These are phyloP conservation scores for Baronia brevicornis DNA, from an alignment of 2,888 invertebrate genomes.

Conservation along the genomic window DNA sequence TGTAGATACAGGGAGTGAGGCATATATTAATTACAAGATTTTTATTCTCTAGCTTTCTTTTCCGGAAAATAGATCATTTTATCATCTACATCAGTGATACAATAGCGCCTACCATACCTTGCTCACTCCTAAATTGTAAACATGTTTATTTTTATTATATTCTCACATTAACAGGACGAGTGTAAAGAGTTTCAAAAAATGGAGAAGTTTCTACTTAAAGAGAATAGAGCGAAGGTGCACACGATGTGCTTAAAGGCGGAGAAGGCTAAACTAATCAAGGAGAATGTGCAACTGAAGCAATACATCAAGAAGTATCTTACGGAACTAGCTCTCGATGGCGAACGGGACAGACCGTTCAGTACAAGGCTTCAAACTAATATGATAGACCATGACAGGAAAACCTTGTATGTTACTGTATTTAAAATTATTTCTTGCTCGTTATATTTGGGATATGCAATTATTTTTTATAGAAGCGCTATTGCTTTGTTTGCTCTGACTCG, in stretches of 20 bases:
- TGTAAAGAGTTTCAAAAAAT: conserved; percentile 75
- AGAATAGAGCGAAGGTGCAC: conserved; percentile 59
- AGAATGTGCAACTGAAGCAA: conserved; percentile 78
- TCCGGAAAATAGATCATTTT: no score
- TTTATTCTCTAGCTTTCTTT: no score
- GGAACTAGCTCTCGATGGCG: conserved; percentile 68
- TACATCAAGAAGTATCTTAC: conserved; percentile 78
- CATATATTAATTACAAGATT: no score
- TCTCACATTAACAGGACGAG: conserved; percentile 41
- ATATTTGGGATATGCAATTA: background rate
- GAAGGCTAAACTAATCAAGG: conserved; percentile 62
- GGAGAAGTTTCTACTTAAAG: conserved; percentile 80
- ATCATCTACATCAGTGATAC: no score
- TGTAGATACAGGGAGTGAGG: no score
- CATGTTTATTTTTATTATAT: conserved; percentile 1
- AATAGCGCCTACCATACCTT: no score
- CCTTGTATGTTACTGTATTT: conserved; percentile 26
- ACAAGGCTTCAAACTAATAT: conserved; percentile 36
- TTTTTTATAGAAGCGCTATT: background rate
- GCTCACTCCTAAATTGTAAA: no score
- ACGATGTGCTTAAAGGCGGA: conserved; percentile 55
- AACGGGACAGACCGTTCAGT: conserved; percentile 47
- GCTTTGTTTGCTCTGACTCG: no score
- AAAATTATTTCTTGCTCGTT: conserved; percentile 8
- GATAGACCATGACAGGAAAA: conserved; percentile 32